Percentiles rank a stretch among this genome's conserved stretches.
phyloP scores from a whole-genome alignment of 2,888 invertebrate genomes.

The Plutella xylostella region DNA sequence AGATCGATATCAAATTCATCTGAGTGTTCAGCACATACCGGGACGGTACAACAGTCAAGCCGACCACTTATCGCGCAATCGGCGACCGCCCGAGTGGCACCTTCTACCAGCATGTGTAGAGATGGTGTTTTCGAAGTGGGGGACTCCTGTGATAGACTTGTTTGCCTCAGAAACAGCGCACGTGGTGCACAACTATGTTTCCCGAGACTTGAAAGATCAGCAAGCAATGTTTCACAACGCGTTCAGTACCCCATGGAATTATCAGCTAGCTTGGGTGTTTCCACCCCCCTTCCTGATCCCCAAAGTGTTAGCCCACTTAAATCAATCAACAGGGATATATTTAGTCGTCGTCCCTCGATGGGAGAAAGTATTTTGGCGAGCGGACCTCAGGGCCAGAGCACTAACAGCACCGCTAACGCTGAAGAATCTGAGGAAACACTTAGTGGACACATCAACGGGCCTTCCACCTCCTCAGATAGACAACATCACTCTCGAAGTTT shows the following conservation, averaged over 20 bases:
- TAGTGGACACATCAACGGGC: neutral
- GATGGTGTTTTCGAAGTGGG: conserved; percentile 8
- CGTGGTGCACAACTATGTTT: conserved; percentile 12
- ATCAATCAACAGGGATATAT: conserved; percentile 9
- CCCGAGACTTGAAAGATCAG: conserved; percentile 9
- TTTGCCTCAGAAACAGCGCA: conserved; percentile 9
- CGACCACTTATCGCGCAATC: conserved; percentile 6
- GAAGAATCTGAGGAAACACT: neutral
- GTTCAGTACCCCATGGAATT: conserved; percentile 9
- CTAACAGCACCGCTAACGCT: neutral
- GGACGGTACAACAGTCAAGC: conserved; percentile 9
- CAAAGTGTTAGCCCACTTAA: conserved; percentile 13
- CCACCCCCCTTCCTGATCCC: conserved; percentile 14
- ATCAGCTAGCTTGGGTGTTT: conserved; percentile 12
- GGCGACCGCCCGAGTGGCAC: conserved; percentile 3
- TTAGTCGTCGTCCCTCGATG: neutral
- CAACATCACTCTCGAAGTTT: neutral
- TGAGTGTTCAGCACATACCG: conserved; percentile 9
- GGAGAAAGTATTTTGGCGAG: neutral
- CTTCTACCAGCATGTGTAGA: neutral
- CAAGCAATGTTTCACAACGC: conserved; percentile 9
- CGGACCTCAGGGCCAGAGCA: neutral
- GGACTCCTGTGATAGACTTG: conserved; percentile 6
- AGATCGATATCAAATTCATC: conserved; percentile 13
- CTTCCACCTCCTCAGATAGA: neutral